Conservation (phyloP, 2,888 invertebrate genomes). For the Trissoscelio sp. region DNA sequence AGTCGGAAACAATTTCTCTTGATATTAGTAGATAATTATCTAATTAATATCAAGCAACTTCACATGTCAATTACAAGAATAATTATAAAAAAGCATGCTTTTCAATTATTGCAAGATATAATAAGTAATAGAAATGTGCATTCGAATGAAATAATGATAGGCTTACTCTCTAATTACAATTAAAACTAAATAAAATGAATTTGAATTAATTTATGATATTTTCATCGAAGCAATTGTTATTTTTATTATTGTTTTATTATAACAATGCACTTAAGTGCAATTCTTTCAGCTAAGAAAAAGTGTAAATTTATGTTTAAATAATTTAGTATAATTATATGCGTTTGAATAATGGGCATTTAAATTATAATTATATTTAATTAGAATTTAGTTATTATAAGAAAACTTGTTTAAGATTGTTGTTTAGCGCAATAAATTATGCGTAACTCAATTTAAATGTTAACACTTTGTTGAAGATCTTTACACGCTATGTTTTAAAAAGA, state of each 20-base stretch:
- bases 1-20: neutral
- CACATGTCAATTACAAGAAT: neutral
- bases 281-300: neutral
- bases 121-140: neutral
- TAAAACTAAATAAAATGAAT: too few species aligned
- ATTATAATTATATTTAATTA: neutral
- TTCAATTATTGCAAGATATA: neutral
- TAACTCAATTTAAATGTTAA: conserved; percentile 7
- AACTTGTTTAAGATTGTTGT: neutral
- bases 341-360: neutral
- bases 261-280: neutral
- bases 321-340: conserved; percentile 1
- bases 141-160: too few species aligned
- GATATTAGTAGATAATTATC: conserved; percentile 1
- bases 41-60: conserved; percentile 13
- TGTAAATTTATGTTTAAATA: neutral
- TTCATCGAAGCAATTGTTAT: too few species aligned
- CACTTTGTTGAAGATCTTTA: neutral
- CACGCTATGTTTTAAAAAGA: neutral
- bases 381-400: neutral
- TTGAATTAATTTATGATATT: too few species aligned
- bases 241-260: neutral
- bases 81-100: neutral
- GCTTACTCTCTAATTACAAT: too few species aligned
- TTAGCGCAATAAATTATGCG: conserved; percentile 3